Evolutionary conservation across 1,140 invertebrate species (phyloP).

Genomic region (Protaetia brevitarsis): DNA sequence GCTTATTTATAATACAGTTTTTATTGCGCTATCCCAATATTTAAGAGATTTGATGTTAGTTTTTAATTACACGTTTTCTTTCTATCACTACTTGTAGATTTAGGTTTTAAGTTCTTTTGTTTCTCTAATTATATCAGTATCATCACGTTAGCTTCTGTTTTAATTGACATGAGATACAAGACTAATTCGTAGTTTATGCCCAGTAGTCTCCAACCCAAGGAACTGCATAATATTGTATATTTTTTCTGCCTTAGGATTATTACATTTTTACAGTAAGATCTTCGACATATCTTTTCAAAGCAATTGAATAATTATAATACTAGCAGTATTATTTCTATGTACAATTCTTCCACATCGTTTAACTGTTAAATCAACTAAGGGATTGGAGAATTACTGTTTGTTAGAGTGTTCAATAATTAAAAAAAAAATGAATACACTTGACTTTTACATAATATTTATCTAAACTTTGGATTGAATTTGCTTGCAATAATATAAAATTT

Average conservation of each 20-base stretch:
- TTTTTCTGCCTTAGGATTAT: too few relatives aligned
- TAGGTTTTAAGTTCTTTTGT: background rate
- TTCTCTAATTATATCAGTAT: background rate
- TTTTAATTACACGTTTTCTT: too few relatives aligned
- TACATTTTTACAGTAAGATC: background rate
- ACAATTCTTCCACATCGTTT: background rate
- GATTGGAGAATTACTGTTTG: background rate
- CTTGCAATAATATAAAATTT: background rate
- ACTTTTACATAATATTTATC: constrained; percentile 11
- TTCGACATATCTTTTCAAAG: constrained; percentile 6
- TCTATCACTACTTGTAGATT: too few relatives aligned
- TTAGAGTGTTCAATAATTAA: constrained; percentile 11
- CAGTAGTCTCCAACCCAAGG: background rate
- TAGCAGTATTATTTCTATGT: constrained; percentile 1
- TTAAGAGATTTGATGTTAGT: background rate
- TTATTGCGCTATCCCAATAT: background rate
- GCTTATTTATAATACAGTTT: background rate
- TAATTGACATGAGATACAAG: constrained; percentile 11
- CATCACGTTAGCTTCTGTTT: constrained; percentile 4
- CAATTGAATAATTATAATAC: background rate
- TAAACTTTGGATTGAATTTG: constrained; percentile 10
- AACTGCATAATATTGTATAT: too few relatives aligned
- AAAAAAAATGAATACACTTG: constrained; percentile 10
- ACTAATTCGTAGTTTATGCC: constrained; percentile 6
- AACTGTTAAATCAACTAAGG: background rate